Conservation (phyloP, 1,140 invertebrate genomes). For the Listronotus bonariensis region DNA sequence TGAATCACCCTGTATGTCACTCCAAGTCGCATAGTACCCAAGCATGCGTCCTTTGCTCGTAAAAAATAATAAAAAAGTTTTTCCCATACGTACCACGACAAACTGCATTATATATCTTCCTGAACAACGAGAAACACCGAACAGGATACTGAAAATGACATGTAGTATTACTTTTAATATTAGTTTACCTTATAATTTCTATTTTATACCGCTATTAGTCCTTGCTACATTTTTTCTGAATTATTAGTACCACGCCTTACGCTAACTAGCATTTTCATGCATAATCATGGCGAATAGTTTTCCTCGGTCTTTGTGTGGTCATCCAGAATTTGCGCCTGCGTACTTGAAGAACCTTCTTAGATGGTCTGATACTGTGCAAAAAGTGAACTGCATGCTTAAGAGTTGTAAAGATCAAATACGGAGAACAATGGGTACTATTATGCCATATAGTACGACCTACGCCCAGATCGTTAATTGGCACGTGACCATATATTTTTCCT, state of each 20-base stretch:
- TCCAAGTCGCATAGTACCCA: no score
- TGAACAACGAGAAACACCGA: conserved; percentile 18
- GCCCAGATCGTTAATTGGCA: no score
- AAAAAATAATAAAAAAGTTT: no score
- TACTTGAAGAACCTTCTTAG: not conserved
- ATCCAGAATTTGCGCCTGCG: not conserved
- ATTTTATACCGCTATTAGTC: conserved; percentile 49
- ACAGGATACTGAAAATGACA: conserved; percentile 22
- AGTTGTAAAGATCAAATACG: no score
- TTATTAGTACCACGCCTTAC: conserved; percentile 20
- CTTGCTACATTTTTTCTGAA: conserved; percentile 46
- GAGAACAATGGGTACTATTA: no score
- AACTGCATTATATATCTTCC: conserved; percentile 17
- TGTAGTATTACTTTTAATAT: conserved; percentile 33
- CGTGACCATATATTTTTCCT: no score
- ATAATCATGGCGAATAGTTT: not conserved
- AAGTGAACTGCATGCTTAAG: not conserved
- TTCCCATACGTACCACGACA: conserved; percentile 17
- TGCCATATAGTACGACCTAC: no score
- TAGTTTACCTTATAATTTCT: conserved; percentile 45
- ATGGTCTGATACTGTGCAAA: not conserved
- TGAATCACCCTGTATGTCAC: no score
- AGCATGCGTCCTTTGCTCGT: no score
- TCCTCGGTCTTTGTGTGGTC: not conserved
- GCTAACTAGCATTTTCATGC: conserved; percentile 14